These are phyloP conservation scores for Pangasius krempfi DNA, from an alignment of 2,797 vertebrate species.

Conservation along the genomic window DNA sequence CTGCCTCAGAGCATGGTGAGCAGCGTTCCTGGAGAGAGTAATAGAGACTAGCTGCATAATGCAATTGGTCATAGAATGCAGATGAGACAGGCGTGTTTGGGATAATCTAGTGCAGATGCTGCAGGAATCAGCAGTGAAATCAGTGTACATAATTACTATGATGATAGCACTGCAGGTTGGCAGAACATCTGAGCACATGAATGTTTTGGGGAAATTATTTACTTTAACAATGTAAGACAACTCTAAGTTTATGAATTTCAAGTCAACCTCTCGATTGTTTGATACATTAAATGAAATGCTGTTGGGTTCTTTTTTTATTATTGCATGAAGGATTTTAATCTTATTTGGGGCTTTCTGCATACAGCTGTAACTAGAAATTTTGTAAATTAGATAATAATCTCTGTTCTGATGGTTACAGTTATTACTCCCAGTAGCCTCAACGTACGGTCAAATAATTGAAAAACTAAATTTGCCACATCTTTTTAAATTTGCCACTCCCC, in stretches of 20 bases:
- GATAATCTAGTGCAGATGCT: slow-evolving; percentile 37
- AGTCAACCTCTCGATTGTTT: neutral
- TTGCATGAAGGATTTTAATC: neutral
- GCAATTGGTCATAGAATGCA: slow-evolving; percentile 35
- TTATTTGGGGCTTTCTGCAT: neutral
- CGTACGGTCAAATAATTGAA: neutral
- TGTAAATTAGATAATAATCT: neutral
- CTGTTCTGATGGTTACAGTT: neutral
- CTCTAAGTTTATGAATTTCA: neutral
- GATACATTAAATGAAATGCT: neutral
- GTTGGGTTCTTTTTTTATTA: neutral
- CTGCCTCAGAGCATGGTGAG: slow-evolving; percentile 36
- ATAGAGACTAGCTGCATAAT: slow-evolving; percentile 40
- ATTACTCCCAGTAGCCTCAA: neutral
- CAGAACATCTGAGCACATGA: neutral
- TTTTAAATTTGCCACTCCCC: too few species aligned
- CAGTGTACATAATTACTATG: slow-evolving; percentile 37
- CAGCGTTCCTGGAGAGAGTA: slow-evolving; percentile 40
- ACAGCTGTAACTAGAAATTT: neutral
- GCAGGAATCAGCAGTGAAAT: slow-evolving; percentile 46
- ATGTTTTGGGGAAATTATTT: neutral
- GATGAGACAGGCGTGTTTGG: slow-evolving; percentile 33
- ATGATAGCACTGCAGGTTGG: slow-evolving; percentile 34
- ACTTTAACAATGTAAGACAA: neutral
- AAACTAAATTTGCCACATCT: neutral